These are phyloP conservation scores for Marmota flaviventris DNA, from an alignment of 2,113 vertebrate species.

Conservation along the genomic window DNA sequence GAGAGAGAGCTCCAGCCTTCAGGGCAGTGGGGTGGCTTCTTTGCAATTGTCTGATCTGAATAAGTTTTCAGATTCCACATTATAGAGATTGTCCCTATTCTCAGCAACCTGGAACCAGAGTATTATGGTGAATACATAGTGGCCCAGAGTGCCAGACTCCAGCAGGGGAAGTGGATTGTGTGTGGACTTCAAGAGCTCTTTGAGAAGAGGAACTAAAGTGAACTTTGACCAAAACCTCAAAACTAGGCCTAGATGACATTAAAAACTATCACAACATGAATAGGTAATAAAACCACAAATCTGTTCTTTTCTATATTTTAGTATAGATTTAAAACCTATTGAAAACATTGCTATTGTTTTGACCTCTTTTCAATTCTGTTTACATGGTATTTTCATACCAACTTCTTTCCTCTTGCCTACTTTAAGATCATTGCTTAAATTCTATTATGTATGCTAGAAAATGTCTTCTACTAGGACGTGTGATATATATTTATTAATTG, in stretches of 20 bases:
- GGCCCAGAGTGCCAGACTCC: background rate
- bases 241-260: background rate
- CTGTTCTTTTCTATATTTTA: background rate
- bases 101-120: background rate
- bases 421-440: background rate
- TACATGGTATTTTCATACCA: background rate
- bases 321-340: background rate
- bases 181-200: background rate
- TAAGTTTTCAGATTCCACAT: background rate
- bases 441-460: background rate
- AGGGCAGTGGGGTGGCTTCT: background rate
- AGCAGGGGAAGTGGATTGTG: background rate
- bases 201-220: background rate
- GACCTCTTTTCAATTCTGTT: background rate
- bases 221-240: background rate
- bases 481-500: background rate
- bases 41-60: background rate
- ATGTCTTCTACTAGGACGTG: background rate
- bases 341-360: background rate
- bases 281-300: background rate
- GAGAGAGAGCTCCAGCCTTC: background rate
- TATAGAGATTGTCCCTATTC: background rate
- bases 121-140: background rate
- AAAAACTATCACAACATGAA: background rate
- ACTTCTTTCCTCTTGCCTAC: background rate